These are phyloP conservation scores for Aselliscus stoliczkanus DNA, from an alignment of 2,797 vertebrate species.

Conservation along the genomic window DNA sequence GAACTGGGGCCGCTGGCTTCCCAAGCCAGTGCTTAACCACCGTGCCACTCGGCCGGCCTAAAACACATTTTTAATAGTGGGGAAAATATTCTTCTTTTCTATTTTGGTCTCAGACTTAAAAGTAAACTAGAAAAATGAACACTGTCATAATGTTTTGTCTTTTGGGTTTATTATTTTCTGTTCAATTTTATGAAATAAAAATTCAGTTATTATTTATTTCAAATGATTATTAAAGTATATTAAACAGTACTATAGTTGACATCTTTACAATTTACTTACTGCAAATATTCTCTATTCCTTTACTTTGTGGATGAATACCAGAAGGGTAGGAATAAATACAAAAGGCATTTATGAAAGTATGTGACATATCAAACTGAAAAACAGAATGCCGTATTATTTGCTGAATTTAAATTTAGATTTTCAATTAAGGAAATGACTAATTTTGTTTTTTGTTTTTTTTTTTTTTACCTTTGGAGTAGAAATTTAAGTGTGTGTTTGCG, in stretches of 20 bases:
- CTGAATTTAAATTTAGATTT: neutral
- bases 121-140: neutral
- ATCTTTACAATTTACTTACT: neutral
- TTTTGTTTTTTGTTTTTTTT: neutral
- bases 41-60: too few species aligned
- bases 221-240: neutral
- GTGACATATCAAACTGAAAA: neutral
- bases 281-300: neutral
- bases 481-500: neutral
- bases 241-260: neutral
- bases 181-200: constrained; percentile 23
- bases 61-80: neutral
- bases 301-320: neutral
- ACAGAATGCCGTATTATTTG: neutral
- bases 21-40: too few species aligned
- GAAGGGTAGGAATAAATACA: neutral
- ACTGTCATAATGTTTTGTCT: neutral
- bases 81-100: neutral
- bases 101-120: neutral
- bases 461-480: neutral
- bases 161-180: neutral
- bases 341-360: neutral
- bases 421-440: neutral
- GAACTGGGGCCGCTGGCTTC: too few species aligned
- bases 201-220: neutral